Evolutionary conservation across 2,113 vertebrate genomes (phyloP).

Genomic region (Strix uralensis): DNA sequence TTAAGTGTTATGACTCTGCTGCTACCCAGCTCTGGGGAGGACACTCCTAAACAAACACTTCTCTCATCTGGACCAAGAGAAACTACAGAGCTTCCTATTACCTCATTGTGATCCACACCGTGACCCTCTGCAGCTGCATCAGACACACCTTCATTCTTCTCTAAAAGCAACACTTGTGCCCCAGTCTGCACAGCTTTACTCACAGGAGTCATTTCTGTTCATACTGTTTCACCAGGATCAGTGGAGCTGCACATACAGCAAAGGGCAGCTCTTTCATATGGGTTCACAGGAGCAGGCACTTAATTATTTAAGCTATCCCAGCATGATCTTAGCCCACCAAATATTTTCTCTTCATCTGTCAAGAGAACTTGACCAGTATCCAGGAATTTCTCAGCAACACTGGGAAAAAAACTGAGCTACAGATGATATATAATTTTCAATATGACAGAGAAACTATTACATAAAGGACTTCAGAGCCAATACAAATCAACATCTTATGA

Average conservation of each 20-base stretch:
- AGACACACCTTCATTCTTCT: conserved; percentile 73
- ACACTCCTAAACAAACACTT: conserved; percentile 62
- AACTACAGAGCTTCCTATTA: conserved; percentile 76
- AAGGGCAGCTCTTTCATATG: background rate
- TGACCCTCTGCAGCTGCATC: conserved; percentile 64
- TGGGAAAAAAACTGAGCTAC: background rate
- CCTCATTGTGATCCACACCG: conserved; percentile 66
- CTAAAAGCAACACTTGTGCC: background rate
- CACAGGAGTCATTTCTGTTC: background rate
- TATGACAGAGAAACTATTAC: background rate
- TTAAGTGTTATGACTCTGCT: background rate
- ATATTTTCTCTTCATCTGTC: background rate
- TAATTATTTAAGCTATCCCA: background rate
- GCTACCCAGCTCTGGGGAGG: conserved; percentile 43
- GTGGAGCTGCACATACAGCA: background rate
- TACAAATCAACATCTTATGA: background rate
- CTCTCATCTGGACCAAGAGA: conserved; percentile 72
- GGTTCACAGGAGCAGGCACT: background rate
- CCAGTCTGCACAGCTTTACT: background rate
- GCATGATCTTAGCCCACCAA: background rate
- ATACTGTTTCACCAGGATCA: background rate
- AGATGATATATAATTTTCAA: background rate
- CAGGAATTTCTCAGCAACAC: conserved; percentile 1
- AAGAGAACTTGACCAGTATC: background rate
- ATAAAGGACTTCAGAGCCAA: background rate